Evolutionary conservation across 1,140 invertebrate genomes (phyloP).

Genomic region (Asobara japonica): DNA sequence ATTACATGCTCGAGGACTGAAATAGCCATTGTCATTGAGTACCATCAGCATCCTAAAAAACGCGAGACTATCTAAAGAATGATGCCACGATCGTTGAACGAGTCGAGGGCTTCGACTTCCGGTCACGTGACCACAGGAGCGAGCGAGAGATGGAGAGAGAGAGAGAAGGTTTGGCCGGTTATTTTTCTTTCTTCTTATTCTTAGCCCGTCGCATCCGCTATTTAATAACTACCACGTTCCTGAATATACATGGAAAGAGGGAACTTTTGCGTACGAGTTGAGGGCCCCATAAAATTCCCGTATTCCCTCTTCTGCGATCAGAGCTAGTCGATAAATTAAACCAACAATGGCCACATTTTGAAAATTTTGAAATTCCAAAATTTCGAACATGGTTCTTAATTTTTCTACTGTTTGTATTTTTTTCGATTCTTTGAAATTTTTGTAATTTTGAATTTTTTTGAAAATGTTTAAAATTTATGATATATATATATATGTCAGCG

Average conservation of each 20-base stretch:
- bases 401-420: too few relatives aligned
- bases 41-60: neutral
- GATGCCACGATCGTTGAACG: neutral
- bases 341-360: too few relatives aligned
- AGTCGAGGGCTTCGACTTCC: conserved; percentile 54
- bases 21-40: conserved; percentile 18
- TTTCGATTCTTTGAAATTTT: too few relatives aligned
- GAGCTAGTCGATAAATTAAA: too few relatives aligned
- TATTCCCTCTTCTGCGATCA: too few relatives aligned
- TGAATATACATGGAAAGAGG: neutral
- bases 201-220: conserved; percentile 63
- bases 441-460: too few relatives aligned
- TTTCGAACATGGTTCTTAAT: too few relatives aligned
- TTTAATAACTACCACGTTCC: conserved; percentile 33
- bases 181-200: conserved; percentile 68
- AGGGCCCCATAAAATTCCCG: too few relatives aligned
- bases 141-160: neutral
- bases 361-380: too few relatives aligned
- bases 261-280: neutral
- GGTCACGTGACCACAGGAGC: conserved; percentile 64
- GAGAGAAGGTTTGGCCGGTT: conserved; percentile 47
- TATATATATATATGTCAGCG: too few relatives aligned
- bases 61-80: conserved; percentile 12
- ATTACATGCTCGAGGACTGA: neutral
- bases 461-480: too few relatives aligned